These are phyloP conservation scores for Diacarnus erythraeanus DNA, from an alignment of 37 sponge, comb jelly and placozoan species.

Conservation along the genomic window DNA sequence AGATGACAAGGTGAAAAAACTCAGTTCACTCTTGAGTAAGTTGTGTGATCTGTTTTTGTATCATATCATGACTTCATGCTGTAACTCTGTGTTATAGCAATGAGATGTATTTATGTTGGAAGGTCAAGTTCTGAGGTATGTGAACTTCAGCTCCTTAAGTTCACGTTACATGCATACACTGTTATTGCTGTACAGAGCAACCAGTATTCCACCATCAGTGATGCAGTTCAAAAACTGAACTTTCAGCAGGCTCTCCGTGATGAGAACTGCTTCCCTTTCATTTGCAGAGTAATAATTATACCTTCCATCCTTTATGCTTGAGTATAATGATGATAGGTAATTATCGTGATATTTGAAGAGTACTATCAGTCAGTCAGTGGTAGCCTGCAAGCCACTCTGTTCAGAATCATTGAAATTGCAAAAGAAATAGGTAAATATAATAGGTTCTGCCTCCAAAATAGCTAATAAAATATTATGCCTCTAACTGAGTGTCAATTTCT, in stretches of 20 bases:
- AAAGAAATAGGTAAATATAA: constrained; percentile 22
- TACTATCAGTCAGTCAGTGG: constrained; percentile 27
- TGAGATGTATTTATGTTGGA: constrained; percentile 6
- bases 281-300: constrained; percentile 33
- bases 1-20: too few relatives aligned
- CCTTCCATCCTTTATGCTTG: neutral
- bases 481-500: too few relatives aligned
- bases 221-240: constrained; percentile 36
- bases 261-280: constrained; percentile 46
- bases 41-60: too few relatives aligned
- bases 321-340: constrained; percentile 6
- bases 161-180: neutral
- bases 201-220: constrained; percentile 37
- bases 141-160: neutral
- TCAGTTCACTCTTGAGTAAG: too few relatives aligned
- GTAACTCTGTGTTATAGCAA: constrained; percentile 2
- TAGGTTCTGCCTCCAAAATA: neutral
- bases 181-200: constrained; percentile 24
- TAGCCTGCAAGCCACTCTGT: constrained; percentile 21
- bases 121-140: constrained; percentile 22
- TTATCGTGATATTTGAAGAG: constrained; percentile 9
- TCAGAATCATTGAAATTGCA: constrained; percentile 25
- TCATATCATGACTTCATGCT: too few relatives aligned
- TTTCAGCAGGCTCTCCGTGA: constrained; percentile 31
- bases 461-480: neutral